phyloP scores from a whole-genome alignment of 2,888 invertebrate genomes.

The Ectemnius lituratus region DNA sequence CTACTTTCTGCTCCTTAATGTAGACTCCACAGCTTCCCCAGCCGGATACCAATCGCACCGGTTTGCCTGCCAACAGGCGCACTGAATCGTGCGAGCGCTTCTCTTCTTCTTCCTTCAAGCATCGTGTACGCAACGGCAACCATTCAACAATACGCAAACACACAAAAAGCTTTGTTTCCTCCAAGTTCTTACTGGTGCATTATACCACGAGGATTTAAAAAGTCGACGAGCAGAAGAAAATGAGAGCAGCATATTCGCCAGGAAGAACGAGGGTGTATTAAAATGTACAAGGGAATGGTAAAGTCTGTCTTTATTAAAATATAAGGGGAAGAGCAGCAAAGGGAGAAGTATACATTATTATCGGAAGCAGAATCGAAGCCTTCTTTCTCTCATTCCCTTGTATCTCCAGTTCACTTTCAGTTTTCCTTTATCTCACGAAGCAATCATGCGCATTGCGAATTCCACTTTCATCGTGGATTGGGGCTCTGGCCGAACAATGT shows the following conservation, averaged over 20 bases:
- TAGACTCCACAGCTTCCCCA: constrained; percentile 7
- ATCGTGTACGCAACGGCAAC: constrained; percentile 4
- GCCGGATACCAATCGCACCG: constrained; percentile 19
- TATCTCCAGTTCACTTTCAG: background rate
- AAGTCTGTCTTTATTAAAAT: background rate
- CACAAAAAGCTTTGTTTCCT: background rate
- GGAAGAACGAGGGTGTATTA: background rate
- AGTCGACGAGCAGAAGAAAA: background rate
- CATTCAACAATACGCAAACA: background rate
- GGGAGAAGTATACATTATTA: background rate
- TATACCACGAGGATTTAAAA: background rate
- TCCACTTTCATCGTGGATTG: constrained; percentile 1
- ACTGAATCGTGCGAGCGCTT: constrained; percentile 21
- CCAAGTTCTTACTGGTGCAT: background rate
- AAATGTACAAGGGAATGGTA: background rate
- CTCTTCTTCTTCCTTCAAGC: constrained; percentile 19
- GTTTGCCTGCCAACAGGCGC: constrained; percentile 42
- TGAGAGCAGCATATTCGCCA: background rate
- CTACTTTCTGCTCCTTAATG: background rate
- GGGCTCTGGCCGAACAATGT: background rate
- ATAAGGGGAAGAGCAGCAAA: background rate
- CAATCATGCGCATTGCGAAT: background rate
- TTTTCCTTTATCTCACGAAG: background rate
- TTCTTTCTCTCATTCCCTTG: background rate
- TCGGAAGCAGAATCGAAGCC: background rate